Conservation (phyloP, 2,888 invertebrate genomes). For the Lasioglossum leucozonium region DNA sequence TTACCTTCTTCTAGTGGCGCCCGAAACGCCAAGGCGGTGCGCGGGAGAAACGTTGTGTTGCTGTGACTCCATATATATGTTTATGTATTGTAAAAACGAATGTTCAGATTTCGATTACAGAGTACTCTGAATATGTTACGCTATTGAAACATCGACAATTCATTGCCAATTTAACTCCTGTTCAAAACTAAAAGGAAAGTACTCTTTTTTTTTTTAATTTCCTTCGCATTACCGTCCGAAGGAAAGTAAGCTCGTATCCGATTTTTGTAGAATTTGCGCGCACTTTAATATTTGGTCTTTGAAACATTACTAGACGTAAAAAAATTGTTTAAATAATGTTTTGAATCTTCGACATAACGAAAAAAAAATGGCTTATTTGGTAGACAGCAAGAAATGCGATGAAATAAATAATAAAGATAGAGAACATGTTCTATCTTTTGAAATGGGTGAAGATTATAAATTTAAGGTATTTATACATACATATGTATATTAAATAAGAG, state of each 20-base stretch:
- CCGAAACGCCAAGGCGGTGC: too few species aligned
- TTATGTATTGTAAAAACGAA: neutral
- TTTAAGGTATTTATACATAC: constrained; percentile 86
- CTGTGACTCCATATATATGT: constrained; percentile 50
- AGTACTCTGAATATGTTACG: constrained; percentile 42
- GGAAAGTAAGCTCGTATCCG: constrained; percentile 18
- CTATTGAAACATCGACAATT: constrained; percentile 42
- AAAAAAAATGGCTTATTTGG: constrained; percentile 51
- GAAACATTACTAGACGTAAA: constrained; percentile 12
- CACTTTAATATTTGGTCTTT: constrained; percentile 38
- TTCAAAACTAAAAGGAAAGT: constrained; percentile 31
- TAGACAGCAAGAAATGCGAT: constrained; percentile 52
- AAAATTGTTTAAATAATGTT: constrained; percentile 19
- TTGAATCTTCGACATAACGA: constrained; percentile 44
- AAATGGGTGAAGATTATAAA: constrained; percentile 86
- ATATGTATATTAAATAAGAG: neutral
- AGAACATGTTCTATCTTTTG: constrained; percentile 75
- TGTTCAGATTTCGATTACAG: constrained; percentile 22
- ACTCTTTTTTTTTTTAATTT: constrained; percentile 32
- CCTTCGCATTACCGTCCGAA: constrained; percentile 32
- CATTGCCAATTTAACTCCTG: constrained; percentile 60
- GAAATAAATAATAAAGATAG: constrained; percentile 72
- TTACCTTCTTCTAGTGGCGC: too few species aligned
- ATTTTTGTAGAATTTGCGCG: constrained; percentile 34
- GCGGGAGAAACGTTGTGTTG: too few species aligned